Evolutionary conservation across 2,113 vertebrate genomes (phyloP).

Genomic region (Probosciger aterrimus): DNA sequence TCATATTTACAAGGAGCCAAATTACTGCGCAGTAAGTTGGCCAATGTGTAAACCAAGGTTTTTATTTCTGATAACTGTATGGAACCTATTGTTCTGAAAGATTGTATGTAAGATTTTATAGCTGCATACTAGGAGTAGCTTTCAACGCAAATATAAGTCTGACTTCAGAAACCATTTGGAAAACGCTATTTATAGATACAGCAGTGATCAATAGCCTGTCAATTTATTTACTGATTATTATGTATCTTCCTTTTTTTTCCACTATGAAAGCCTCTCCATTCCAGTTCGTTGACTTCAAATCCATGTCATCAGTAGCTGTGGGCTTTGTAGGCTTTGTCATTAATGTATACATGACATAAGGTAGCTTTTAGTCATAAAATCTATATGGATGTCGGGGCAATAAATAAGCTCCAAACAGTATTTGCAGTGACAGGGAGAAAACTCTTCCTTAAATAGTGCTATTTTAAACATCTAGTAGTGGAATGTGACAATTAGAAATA

Average conservation of each 20-base stretch:
- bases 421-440: not conserved
- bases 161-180: slow-evolving; percentile 29
- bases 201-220: not conserved
- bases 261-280: not conserved
- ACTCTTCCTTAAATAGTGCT: not conserved
- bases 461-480: not conserved
- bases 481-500: not conserved
- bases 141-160: not conserved
- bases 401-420: not conserved
- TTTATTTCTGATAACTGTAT: not conserved
- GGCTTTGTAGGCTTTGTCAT: not conserved
- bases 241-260: not conserved
- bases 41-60: accelerated
- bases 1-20: not conserved
- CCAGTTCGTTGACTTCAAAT: not conserved
- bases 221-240: not conserved
- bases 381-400: not conserved
- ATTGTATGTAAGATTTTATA: not conserved
- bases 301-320: not conserved
- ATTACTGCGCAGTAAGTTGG: not conserved
- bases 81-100: not conserved
- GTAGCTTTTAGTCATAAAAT: not conserved
- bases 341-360: not conserved
- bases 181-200: not conserved
- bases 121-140: not conserved